Conservation (phyloP, 2,113 vertebrate species). For the Gorsachius goisagi region DNA sequence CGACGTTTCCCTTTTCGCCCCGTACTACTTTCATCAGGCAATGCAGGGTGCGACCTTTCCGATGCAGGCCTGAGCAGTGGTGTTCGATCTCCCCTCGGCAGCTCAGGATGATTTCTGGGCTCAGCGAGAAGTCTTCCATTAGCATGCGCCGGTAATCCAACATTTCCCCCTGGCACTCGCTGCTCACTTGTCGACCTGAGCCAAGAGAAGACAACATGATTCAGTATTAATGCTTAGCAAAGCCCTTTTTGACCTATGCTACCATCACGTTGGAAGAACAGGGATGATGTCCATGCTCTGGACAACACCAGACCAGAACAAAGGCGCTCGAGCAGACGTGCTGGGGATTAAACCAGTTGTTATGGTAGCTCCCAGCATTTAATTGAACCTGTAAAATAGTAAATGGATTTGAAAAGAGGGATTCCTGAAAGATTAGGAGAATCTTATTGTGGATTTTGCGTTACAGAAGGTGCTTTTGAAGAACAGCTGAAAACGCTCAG, state of each 20-base stretch:
- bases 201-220: background rate
- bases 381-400: background rate
- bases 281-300: fast-evolving
- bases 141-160: constrained; percentile 95
- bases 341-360: background rate
- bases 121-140: constrained; percentile 97
- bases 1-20: constrained; percentile 83
- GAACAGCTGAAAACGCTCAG: background rate
- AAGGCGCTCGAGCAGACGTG: fast-evolving
- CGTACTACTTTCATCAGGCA: constrained; percentile 93
- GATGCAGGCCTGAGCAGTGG: constrained; percentile 92
- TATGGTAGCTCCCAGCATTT: background rate
- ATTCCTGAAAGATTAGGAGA: background rate
- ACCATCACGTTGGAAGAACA: fast-evolving
- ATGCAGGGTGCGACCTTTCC: constrained; percentile 94
- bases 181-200: constrained; percentile 89
- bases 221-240: background rate
- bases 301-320: background rate
- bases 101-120: constrained; percentile 94
- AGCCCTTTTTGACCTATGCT: background rate
- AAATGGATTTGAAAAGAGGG: background rate
- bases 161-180: constrained; percentile 97
- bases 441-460: background rate
- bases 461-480: background rate
- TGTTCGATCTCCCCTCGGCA: constrained; percentile 92